phyloP scores from a whole-genome alignment of 2,888 invertebrate genomes.

The Chymomyza fuscimana region DNA sequence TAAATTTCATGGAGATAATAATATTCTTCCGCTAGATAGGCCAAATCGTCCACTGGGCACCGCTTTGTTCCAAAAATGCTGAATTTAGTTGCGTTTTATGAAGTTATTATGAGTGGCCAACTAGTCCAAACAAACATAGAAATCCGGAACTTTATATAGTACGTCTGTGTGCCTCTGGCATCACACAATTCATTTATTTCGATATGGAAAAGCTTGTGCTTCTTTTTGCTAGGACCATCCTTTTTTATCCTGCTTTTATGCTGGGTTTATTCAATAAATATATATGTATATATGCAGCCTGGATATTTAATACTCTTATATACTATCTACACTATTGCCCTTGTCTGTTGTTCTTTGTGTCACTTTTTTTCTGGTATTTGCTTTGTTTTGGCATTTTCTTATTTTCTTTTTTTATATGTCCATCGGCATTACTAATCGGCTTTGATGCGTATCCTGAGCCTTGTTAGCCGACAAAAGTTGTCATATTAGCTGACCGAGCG shows the following conservation, averaged over 20 bases:
- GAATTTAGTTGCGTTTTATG: no score
- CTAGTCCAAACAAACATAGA: no score
- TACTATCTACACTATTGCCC: constrained; percentile 63
- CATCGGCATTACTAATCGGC: constrained; percentile 57
- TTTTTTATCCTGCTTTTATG: neutral
- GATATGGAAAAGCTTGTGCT: neutral
- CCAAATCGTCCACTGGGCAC: no score
- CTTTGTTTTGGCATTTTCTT: constrained; percentile 22
- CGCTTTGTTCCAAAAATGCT: no score
- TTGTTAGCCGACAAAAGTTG: neutral
- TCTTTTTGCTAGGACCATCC: constrained; percentile 13
- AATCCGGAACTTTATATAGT: no score
- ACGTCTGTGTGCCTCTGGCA: neutral
- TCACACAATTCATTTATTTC: neutral
- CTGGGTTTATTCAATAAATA: neutral
- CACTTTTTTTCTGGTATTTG: constrained; percentile 48
- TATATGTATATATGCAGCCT: neutral
- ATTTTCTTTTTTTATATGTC: constrained; percentile 15
- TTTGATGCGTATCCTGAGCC: constrained; percentile 57
- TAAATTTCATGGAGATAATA: no score
- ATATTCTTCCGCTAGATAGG: no score
- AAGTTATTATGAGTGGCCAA: no score
- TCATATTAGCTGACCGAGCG: constrained; percentile 1
- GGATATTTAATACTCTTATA: constrained; percentile 35
- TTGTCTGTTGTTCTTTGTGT: constrained; percentile 43